Evolutionary conservation across 1,140 invertebrate species (phyloP).

Genomic region (Lepidurus packardi): DNA sequence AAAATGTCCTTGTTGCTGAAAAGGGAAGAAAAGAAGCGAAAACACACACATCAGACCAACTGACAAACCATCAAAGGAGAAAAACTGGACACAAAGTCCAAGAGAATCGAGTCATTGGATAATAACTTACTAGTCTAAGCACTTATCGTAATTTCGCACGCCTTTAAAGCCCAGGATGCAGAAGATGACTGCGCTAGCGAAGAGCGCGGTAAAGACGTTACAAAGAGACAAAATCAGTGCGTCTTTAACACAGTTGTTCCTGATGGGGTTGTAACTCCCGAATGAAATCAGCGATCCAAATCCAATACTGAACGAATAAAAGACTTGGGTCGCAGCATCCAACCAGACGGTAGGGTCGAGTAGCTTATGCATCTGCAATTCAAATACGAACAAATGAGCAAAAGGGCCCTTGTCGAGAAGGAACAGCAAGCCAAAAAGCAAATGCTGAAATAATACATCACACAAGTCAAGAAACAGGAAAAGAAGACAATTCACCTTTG

Average conservation of each 20-base stretch:
- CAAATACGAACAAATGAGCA: constrained; percentile 31
- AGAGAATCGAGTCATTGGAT: not conserved
- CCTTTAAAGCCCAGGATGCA: constrained; percentile 83
- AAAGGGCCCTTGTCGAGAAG: constrained; percentile 3
- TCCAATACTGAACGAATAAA: constrained; percentile 88
- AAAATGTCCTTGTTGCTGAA: constrained; percentile 57
- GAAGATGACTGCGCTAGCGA: constrained; percentile 87
- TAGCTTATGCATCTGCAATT: constrained; percentile 64
- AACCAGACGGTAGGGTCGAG: constrained; percentile 79
- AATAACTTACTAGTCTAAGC: constrained; percentile 61
- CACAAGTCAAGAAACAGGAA: not conserved
- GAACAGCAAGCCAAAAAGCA: not conserved
- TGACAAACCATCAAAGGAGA: no score
- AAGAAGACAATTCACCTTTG: constrained; percentile 56
- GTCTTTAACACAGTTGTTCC: constrained; percentile 85
- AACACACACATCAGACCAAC: no score
- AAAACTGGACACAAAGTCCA: no score
- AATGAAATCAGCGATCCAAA: constrained; percentile 89
- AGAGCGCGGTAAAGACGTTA: constrained; percentile 87
- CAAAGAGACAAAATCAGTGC: constrained; percentile 75
- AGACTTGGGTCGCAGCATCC: constrained; percentile 91
- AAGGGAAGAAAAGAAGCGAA: constrained; percentile 28
- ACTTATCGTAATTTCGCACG: constrained; percentile 69
- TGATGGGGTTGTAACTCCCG: constrained; percentile 80
- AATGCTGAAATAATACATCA: not conserved